Evolutionary conservation across 1,140 invertebrate species (phyloP), one percentile per base, ranked within the genome.

Genomic region (Macrostomum lignano): DNA sequence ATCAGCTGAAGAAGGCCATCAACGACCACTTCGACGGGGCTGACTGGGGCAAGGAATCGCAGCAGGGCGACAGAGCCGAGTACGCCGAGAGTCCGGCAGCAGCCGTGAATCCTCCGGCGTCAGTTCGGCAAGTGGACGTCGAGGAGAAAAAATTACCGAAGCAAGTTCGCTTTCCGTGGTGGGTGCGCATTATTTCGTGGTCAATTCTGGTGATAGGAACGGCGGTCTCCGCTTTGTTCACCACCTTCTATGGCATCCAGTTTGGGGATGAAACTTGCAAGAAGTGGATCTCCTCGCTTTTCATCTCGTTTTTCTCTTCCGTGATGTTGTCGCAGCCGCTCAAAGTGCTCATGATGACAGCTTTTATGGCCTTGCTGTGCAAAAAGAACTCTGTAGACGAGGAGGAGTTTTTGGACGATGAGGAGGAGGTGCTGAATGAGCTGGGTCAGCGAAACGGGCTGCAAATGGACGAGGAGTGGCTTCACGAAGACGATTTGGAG

Each of bases 221-320:
- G 14, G 34, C 48, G n/a, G 48, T 54, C 0, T 55, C 58, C 0
- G 45, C 57, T 0, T 13, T 33, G 26, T 62, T 66, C 43, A 51
- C 65, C 5, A 63, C 58, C 41, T 58, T 61, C 22, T 64, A 64
- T 39, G 65, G 62, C 13, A 58, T 66, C 29, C 48, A 45, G 38
- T 67, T 67, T 46, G 58, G 61, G 21, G 62, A 65, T 35, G 51
- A 60, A 13, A 65, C 64, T 37, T 60, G 58, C 25, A 52, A 54
- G 28, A 61, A 65, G 43, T 67, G 65, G 65, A 54, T 67, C 4
- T 60, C 60, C 1, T 62, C 64, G 2, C 51, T 66, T 36, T 33
- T 65, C 26, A 47, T 64, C 2, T 64, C 63, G 2, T 64, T 66
- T 48, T 56, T 66, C 38, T 51, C 54, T 30, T 64, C 62, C 1